A percentile compares a stretch with the other conserved stretches of the same genome.
Evolutionary conservation across 2,797 vertebrate species (phyloP).

Genomic region (Pangasius macronema): DNA sequence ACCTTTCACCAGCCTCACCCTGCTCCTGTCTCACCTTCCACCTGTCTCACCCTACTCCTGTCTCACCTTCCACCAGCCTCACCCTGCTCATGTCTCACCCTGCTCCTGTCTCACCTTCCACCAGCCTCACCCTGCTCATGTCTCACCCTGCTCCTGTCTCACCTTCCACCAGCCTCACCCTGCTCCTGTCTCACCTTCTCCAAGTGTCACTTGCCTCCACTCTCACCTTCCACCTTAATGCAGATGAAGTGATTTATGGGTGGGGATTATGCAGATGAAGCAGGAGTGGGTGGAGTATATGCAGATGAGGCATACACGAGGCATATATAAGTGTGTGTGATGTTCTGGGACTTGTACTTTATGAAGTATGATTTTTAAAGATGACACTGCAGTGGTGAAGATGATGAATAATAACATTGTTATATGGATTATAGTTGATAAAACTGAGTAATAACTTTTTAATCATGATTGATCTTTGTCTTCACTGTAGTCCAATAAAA

Average conservation of each 20-base stretch:
- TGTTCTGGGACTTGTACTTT: background rate
- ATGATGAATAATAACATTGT: background rate
- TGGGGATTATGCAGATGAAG: too few species aligned
- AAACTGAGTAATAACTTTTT: background rate
- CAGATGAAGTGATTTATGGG: too few species aligned
- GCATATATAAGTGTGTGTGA: background rate
- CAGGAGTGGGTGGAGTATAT: background rate
- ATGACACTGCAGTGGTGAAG: background rate
- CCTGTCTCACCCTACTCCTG: background rate
- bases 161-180: background rate
- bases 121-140: background rate
- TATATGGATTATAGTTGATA: background rate
- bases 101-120: background rate
- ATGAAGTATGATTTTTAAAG: background rate
- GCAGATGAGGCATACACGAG: background rate
- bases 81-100: background rate
- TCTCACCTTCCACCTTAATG: too few species aligned
- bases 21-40: background rate
- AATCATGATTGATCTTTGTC: background rate
- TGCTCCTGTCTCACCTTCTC: background rate
- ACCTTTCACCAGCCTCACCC: background rate
- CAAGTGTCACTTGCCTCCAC: too few species aligned
- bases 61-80: background rate
- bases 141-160: background rate
- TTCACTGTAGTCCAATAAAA: background rate